Conservation (phyloP, 1,140 invertebrate genomes). For the Tigriopus japonicus region DNA sequence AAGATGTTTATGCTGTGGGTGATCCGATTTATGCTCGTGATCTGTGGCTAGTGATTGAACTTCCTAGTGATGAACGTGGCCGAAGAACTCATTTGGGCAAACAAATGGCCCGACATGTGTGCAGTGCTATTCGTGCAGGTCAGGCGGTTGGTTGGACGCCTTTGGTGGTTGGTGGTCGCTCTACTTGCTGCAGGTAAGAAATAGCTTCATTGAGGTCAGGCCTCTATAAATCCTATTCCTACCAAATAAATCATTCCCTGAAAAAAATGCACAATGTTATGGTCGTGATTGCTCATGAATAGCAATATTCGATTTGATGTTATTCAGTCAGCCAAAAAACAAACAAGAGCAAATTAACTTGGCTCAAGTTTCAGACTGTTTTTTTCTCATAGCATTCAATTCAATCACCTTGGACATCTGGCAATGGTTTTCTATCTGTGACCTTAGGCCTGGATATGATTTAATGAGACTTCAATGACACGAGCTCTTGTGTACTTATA, state of each 20-base stretch:
- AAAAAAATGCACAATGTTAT: background rate
- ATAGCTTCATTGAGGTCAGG: background rate
- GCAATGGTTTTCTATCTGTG: no score
- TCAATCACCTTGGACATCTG: no score
- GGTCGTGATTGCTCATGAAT: no score
- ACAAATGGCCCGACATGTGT: background rate
- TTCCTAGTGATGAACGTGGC: background rate
- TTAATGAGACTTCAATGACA: no score
- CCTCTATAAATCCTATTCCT: background rate
- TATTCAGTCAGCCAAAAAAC: no score
- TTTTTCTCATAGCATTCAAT: no score
- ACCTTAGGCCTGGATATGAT: no score
- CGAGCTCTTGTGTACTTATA: no score
- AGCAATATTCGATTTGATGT: no score
- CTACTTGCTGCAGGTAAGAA: background rate
- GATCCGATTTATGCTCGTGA: background rate
- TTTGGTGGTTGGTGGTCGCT: background rate
- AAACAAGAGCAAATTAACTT: no score
- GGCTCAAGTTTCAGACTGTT: no score
- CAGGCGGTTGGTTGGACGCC: background rate
- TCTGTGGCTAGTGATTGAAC: background rate
- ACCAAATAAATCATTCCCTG: background rate
- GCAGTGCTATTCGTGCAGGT: background rate
- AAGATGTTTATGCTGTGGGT: background rate
- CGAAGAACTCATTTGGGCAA: background rate